A percentile compares a stretch with the other conserved stretches of the same genome.
phyloP scores from a whole-genome alignment of 2,797 vertebrate genomes.

The Spinibarbus caldwelli region DNA sequence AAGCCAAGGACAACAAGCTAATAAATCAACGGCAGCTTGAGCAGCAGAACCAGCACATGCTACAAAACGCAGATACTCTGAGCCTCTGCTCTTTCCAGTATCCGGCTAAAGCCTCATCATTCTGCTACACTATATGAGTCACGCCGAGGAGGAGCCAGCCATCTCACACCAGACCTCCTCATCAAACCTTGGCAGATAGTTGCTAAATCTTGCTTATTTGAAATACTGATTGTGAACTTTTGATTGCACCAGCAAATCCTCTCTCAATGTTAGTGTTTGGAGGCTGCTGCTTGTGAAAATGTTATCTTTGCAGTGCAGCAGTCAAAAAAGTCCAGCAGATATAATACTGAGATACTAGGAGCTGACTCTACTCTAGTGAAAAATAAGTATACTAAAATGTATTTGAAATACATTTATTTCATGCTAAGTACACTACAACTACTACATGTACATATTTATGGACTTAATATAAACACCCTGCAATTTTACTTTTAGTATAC shows the following conservation, averaged over 20 bases:
- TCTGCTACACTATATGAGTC: slow-evolving; percentile 7
- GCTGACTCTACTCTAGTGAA: background rate
- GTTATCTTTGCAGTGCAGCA: slow-evolving; percentile 42
- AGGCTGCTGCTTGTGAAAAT: slow-evolving; percentile 64
- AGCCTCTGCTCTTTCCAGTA: background rate
- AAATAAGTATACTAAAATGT: background rate
- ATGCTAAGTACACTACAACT: background rate
- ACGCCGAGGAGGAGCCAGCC: background rate
- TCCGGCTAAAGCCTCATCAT: slow-evolving; percentile 36
- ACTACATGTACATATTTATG: background rate
- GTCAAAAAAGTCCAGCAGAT: slow-evolving; percentile 63
- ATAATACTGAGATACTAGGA: background rate
- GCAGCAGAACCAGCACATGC: slow-evolving; percentile 63
- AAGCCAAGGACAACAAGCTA: background rate
- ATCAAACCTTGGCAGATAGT: background rate
- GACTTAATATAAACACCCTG: background rate
- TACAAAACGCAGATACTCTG: slow-evolving; percentile 58
- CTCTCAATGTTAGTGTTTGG: slow-evolving; percentile 43
- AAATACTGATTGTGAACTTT: background rate
- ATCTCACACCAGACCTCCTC: background rate
- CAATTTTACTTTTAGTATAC: too few species aligned
- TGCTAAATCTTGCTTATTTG: background rate
- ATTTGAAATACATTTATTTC: background rate
- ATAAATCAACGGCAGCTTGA: slow-evolving; percentile 55
- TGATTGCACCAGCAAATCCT: background rate